Evolutionary conservation across 2,797 vertebrate species (phyloP).

Genomic region (Enteromius treurensis): DNA sequence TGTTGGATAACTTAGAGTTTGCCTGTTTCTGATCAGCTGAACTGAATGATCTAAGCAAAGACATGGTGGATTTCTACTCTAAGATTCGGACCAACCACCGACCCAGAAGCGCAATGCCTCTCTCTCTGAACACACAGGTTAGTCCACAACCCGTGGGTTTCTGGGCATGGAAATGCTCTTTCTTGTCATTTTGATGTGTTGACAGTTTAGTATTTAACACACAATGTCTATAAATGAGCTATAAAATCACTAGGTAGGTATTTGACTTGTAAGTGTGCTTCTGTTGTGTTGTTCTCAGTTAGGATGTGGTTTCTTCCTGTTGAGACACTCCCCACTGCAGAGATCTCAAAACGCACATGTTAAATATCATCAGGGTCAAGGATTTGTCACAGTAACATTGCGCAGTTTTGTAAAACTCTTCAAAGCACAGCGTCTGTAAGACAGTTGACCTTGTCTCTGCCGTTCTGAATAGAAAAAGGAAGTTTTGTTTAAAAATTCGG

Average conservation of each 20-base stretch:
- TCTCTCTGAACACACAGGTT: constrained; percentile 58
- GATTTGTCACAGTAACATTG: neutral
- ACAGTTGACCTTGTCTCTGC: neutral
- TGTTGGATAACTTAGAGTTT: constrained; percentile 24
- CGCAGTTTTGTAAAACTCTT: neutral
- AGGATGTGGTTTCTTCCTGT: constrained; percentile 51
- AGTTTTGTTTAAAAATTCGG: neutral
- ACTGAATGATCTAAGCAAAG: constrained; percentile 6
- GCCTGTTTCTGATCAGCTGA: constrained; percentile 31
- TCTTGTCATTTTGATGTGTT: neutral
- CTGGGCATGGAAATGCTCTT: neutral
- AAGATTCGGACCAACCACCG: constrained; percentile 53
- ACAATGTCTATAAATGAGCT: neutral
- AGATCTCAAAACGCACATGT: neutral
- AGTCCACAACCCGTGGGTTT: neutral
- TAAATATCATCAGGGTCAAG: neutral
- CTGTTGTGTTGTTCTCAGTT: constrained; percentile 4
- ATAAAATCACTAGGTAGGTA: neutral
- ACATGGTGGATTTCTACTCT: constrained; percentile 61
- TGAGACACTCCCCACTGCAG: constrained; percentile 17
- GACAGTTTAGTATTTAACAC: neutral
- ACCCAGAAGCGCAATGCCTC: constrained; percentile 51
- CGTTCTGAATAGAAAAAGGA: constrained; percentile 1
- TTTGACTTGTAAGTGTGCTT: neutral
- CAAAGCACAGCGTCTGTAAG: neutral